These are phyloP conservation scores for Margarornis squamiger DNA, from an alignment of 2,797 vertebrate genomes.

Conservation along the genomic window DNA sequence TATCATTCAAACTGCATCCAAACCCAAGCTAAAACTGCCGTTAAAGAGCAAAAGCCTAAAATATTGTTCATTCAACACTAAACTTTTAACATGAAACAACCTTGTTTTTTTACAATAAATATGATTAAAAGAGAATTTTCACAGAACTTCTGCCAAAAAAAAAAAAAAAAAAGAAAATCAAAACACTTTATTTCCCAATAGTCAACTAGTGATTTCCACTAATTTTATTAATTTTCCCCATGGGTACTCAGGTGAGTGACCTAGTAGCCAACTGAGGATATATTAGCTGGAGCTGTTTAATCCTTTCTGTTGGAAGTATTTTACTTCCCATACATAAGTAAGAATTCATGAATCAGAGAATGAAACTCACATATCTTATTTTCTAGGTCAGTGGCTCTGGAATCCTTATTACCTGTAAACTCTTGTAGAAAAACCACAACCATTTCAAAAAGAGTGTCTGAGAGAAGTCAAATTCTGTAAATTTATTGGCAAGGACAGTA, in stretches of 20 bases:
- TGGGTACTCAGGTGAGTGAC: not conserved
- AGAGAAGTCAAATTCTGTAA: not conserved
- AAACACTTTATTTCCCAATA: not conserved
- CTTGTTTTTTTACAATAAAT: not conserved
- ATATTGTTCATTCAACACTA: not conserved
- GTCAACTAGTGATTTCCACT: not conserved
- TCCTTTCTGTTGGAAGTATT: not conserved
- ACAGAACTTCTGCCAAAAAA: not conserved
- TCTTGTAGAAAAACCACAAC: not conserved
- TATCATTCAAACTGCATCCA: not conserved
- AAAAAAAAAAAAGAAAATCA: not conserved
- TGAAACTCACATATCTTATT: not conserved
- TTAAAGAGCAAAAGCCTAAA: not conserved
- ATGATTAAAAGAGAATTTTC: not conserved
- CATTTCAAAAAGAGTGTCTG: not conserved
- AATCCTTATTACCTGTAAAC: not conserved
- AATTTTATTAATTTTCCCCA: not conserved
- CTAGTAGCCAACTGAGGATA: not conserved
- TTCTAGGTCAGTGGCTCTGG: not conserved
- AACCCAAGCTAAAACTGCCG: not conserved
- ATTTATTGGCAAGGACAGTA: not conserved
- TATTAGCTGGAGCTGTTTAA: not conserved
- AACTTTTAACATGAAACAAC: not conserved
- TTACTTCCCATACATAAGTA: not conserved
- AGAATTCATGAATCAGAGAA: not conserved